phyloP scores from a whole-genome alignment of 2,888 invertebrate genomes.

The Melolontha melolontha region DNA sequence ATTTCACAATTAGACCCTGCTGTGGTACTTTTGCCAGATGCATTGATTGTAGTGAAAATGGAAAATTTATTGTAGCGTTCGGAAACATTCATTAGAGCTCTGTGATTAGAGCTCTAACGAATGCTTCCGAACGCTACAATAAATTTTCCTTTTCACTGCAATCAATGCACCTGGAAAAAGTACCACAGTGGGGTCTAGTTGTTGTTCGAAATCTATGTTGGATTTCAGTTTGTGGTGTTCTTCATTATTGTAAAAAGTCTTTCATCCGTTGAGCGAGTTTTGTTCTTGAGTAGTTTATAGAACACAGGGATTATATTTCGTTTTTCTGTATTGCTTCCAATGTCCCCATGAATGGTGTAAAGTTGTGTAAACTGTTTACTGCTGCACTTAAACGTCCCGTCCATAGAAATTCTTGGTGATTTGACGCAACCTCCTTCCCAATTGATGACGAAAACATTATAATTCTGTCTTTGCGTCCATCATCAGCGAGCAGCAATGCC shows the following conservation, averaged over 20 bases:
- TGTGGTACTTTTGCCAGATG: constrained; percentile 45
- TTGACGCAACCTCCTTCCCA: too few species aligned
- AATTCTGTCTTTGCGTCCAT: too few species aligned
- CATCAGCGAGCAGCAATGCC: too few species aligned
- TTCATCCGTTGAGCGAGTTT: constrained; percentile 6
- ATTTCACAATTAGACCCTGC: constrained; percentile 26
- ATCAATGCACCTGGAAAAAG: constrained; percentile 43
- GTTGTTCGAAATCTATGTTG: constrained; percentile 33
- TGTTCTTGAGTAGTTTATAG: constrained; percentile 13
- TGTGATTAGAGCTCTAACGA: constrained; percentile 37
- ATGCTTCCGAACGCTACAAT: constrained; percentile 35
- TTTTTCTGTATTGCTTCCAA: neutral
- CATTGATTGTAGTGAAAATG: constrained; percentile 42
- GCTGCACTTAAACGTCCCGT: constrained; percentile 17
- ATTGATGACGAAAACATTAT: too few species aligned
- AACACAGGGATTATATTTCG: constrained; percentile 22
- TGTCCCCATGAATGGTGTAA: constrained; percentile 20
- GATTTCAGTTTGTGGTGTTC: constrained; percentile 14
- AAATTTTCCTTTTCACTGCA: constrained; percentile 41
- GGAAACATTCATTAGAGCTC: constrained; percentile 39
- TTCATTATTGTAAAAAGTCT: constrained; percentile 25
- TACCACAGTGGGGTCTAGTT: constrained; percentile 39
- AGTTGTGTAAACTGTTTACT: too few species aligned
- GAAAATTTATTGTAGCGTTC: constrained; percentile 25
- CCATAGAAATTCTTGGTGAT: neutral